Evolutionary conservation across 1,140 invertebrate genomes (phyloP), one percentile per base, ranked within the genome.

Genomic region (Telenomus remus): DNA sequence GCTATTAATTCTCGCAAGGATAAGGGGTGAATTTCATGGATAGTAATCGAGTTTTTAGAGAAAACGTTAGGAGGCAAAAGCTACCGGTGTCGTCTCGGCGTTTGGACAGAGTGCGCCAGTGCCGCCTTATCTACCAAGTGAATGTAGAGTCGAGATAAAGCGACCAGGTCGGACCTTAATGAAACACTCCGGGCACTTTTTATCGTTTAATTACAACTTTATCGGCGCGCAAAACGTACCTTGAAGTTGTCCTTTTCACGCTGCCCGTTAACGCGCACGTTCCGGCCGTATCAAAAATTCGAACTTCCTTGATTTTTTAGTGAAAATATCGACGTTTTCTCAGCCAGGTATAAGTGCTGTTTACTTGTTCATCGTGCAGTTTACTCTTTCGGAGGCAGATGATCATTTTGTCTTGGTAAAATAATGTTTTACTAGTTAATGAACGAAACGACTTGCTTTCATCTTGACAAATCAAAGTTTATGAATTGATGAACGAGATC

Each of bases 181-280:
- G 74, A 77, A 77, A 77, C 68, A 66, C 47, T 72, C 71, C 60
- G 55, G 48, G 57, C 71, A 71, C 66, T 77, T 77, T 77, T 77
- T 72, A 77, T 72, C 74, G 61, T 70, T 76, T 70, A 70, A 76
- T 76, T 76, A 71, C 65, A 76, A 75, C 53, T 74, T 74, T 53
- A 51, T 56, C 35, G 44, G 56, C 46, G 51, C 15, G 34, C 44
- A 46, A 16, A 10, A 19, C 51, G 47, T 54, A 73, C 55, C 54
- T 54, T 14, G 63, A 19, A 50, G 46, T 51, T 68, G 65, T 69
- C 53, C 57, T 56, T 68, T 64, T 64, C 59, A 48, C 64, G 53
- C 43, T 46, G 11, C 33, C 61, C 37, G 61, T 61, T 72, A 72
- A 64, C 68, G 68, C 48, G 54, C 37, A 12, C 57, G 49, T 56